These are phyloP conservation scores for Taeniopygia guttata DNA, from an alignment of 2,797 vertebrate genomes.

Conservation along the genomic window DNA sequence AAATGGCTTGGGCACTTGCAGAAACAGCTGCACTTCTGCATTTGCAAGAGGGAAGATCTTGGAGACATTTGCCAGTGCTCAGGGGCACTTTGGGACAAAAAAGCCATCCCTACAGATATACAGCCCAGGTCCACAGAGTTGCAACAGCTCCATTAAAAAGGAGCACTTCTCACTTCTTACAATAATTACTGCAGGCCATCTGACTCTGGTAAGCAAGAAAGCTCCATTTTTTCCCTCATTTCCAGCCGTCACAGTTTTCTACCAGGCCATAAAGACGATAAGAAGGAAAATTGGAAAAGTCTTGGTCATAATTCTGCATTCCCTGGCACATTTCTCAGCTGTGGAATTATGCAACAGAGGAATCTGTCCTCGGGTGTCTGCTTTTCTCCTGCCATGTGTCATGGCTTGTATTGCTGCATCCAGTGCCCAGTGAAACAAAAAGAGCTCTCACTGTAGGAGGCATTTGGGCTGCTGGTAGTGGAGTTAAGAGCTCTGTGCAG, in stretches of 20 bases:
- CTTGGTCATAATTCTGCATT: not conserved
- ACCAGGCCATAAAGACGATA: not conserved
- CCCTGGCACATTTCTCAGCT: not conserved
- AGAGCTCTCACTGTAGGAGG: not conserved
- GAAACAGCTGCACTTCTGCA: not conserved
- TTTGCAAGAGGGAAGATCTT: not conserved
- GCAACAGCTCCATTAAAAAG: not conserved
- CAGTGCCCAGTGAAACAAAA: not conserved
- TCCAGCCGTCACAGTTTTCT: slow-evolving; percentile 4
- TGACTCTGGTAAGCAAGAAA: not conserved
- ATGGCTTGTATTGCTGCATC: not conserved
- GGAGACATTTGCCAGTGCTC: not conserved
- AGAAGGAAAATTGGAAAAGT: not conserved
- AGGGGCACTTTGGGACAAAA: not conserved
- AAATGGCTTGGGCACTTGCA: not conserved
- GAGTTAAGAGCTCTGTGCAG: not conserved
- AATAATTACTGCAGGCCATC: not conserved
- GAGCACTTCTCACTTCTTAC: not conserved
- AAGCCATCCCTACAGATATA: accelerated
- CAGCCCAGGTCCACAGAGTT: not conserved
- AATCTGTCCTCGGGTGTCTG: not conserved
- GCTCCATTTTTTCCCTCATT: not conserved
- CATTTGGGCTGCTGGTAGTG: not conserved
- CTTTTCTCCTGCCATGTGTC: not conserved
- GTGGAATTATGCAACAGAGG: not conserved